Base-by-base conservation (phyloP, 1,140 invertebrate species). In the Araneus ventricosus region DNA sequence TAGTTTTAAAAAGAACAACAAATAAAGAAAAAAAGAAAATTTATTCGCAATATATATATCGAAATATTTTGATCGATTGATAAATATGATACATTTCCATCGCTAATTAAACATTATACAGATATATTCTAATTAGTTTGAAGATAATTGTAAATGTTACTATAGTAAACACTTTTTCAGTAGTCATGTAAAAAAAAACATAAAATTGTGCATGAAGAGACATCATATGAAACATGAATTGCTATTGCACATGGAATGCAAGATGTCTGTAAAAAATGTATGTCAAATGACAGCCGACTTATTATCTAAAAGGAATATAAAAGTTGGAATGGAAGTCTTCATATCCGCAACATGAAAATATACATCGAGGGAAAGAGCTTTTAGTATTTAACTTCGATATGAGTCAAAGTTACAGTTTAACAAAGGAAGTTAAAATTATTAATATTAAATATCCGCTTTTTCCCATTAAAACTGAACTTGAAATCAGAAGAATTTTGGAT, bases 171-270 rank as follows among this genome's bases (percentile, higher is more conserved):
- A 14, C 45, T 52, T 63, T 63, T 63, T 63, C 20, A 63, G 59
- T 63, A 20, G 20, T 63, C 6, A 63, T 52, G 45, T 52, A 63
- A 63, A 63, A 22, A 24, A 24, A 63, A 63, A 63, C 75, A 45
- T n/a, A 84, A 84, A 84, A 45, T 84, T 84, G 82, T 84, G 82
- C 82, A 39, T 30, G 41, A 45, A 45, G 20, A 27, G 39, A 10
- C 27, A 52, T 57, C 52, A 5, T 45, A 84, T n/a, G 27, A 84
- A 84, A 45, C 24, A 84, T 27, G 24, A 34, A 22, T 52, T 27
- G 7, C 52, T 45, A 84, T 84, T 45, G 52, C 39, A 84, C 70
- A 17, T 75, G 10, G 10, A 17, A 67, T 67, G 63, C 10, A 27
- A 2, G 10, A n/a, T 27, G 24, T 67, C 7, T 8, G 63, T 27